Evolutionary conservation across 64 coral and sea anemone genomes (phyloP).

Genomic region (Montipora cactus): DNA sequence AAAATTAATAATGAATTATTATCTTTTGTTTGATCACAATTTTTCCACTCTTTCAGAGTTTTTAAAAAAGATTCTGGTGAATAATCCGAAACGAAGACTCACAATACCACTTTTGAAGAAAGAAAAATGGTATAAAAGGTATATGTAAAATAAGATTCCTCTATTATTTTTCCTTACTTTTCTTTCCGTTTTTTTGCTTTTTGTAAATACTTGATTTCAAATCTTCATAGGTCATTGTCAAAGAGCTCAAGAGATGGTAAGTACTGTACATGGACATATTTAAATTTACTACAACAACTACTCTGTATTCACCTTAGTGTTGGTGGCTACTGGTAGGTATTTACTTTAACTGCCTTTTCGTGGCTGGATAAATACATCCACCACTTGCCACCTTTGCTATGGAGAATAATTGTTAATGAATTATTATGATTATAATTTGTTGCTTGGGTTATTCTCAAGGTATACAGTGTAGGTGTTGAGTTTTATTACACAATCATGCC

Average conservation of each 20-base stretch:
- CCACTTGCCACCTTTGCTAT: no score
- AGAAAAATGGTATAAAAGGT: conserved; percentile 93
- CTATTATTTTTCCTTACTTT: neutral
- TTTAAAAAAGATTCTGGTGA: conserved; percentile 81
- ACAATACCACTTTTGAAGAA: conserved; percentile 91
- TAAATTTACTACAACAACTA: neutral
- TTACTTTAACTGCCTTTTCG: no score
- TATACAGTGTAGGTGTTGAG: no score
- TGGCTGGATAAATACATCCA: no score
- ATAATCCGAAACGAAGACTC: conserved; percentile 83
- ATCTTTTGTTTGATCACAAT: neutral
- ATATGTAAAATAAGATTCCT: neutral
- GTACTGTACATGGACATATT: neutral
- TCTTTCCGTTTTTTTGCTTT: neutral
- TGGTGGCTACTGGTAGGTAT: no score
- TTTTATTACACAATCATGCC: neutral
- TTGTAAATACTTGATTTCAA: neutral
- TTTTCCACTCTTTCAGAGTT: conserved; percentile 57
- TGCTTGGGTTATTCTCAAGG: no score
- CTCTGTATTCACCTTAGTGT: no score
- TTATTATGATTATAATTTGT: no score
- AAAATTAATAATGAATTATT: no score
- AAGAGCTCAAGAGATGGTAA: conserved; percentile 82
- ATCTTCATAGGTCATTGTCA: conserved; percentile 67
- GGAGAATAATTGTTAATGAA: no score